Evolutionary conservation across 2,113 vertebrate species (phyloP), one percentile per base, ranked within the genome.

Genomic region (Eulacestoma nigropectus): DNA sequence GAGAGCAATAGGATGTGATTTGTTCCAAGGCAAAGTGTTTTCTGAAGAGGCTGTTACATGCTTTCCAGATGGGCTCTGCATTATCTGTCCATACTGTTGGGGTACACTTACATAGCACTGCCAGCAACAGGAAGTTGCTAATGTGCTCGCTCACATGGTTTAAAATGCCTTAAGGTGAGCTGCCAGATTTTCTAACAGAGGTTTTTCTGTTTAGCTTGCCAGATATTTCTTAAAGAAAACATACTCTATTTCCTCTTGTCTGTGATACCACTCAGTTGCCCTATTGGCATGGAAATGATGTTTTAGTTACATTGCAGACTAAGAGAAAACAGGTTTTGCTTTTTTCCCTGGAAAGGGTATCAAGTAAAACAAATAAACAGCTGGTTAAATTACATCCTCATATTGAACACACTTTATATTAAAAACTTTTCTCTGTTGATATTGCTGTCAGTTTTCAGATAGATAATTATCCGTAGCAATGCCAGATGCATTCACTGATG

Each of bases 111-210:
- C 49, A 35, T 42, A 67, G 82, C 53, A 5, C 84, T 95, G 87
- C 84, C 93, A 93, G 84, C 92, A 79, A 35, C 87, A 93, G 92
- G 92, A 95, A 96, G 90, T 33, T 59, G 56, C 80, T 87, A 83
- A 64, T 96, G 78, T 63, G 87, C 84, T 89, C 7, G 6, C 65
- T 91, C 1, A 1, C 13, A 7, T 82, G 87, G 77, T 94, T 81
- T 80, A 56, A 80, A 78, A 84, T 69, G 84, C 56, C 42, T 49
- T 91, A 89, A 94, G 81, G 90, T 93, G 92, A 93, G 50, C 87
- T 94, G 93, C 93, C 93, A 95, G 95, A 82, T 95, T 91, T 87
- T 84, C 67, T 75, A 30, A 91, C 92, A 95, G 87, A 89, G 84
- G 52, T 47, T 84, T 63, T 63, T 70, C 72, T 94, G 89, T 94